Evolutionary conservation across 2,113 vertebrate species (phyloP).

Genomic region (Hemichromis elongatus): DNA sequence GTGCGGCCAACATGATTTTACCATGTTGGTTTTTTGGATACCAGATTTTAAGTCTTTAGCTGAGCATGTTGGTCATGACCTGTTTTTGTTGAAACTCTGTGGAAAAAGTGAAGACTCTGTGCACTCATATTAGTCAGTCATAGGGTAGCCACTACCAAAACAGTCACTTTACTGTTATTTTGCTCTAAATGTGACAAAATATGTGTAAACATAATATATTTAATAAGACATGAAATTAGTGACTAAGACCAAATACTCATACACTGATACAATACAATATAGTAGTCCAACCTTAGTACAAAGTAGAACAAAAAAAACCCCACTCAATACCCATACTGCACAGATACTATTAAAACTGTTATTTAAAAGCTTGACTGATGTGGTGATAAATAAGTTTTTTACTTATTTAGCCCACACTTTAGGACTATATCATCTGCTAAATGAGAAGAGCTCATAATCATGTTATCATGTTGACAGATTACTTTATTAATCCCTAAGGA

Average conservation of each 20-base stretch:
- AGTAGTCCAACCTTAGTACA: not conserved
- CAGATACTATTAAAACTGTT: not conserved
- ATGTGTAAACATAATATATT: not conserved
- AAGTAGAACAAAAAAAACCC: not conserved
- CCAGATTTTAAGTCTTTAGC: not conserved
- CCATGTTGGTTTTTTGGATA: not conserved
- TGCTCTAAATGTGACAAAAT: not conserved
- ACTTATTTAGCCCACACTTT: not conserved
- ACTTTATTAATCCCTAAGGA: not conserved
- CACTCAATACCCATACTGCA: not conserved
- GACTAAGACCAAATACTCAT: not conserved
- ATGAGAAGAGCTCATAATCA: not conserved
- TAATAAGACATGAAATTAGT: fast-evolving
- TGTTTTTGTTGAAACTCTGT: not conserved
- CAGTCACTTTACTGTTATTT: not conserved
- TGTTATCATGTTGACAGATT: too few species aligned
- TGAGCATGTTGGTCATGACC: not conserved
- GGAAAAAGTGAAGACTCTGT: not conserved
- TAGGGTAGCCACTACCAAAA: not conserved
- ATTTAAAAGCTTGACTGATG: not conserved
- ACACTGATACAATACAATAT: not conserved
- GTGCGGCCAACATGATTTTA: not conserved
- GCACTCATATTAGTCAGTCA: not conserved
- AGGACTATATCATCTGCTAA: not conserved
- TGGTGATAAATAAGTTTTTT: not conserved